These are phyloP conservation scores for Himalopsyche tibetana DNA, from an alignment of 2,888 invertebrate genomes.

Conservation along the genomic window DNA sequence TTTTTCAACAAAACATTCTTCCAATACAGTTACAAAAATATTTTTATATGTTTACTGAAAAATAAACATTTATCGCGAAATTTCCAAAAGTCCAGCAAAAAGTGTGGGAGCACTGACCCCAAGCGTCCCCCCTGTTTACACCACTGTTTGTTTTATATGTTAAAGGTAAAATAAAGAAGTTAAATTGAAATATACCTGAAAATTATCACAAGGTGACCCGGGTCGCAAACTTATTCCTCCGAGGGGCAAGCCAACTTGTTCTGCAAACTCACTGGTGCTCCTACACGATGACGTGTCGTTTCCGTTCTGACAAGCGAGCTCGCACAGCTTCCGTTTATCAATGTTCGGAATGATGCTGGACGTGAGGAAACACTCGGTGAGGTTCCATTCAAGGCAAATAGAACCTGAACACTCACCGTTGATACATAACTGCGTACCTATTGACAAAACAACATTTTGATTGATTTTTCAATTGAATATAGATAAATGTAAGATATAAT, in stretches of 20 bases:
- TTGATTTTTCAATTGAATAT: too few species aligned
- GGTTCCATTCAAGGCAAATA: conserved; percentile 95
- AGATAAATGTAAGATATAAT: too few species aligned
- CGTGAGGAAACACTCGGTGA: conserved; percentile 96
- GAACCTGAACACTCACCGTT: conserved; percentile 96
- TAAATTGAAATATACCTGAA: conserved; percentile 80
- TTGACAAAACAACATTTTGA: conserved; percentile 45
- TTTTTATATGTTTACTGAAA: too few species aligned
- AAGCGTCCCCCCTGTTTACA: too few species aligned
- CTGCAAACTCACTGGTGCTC: conserved; percentile 92
- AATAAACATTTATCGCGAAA: too few species aligned
- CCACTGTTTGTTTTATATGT: not conserved
- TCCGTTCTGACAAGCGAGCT: conserved; percentile 96
- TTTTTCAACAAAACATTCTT: too few species aligned
- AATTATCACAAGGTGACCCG: conserved; percentile 99
- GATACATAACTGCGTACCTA: conserved; percentile 87
- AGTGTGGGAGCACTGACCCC: too few species aligned
- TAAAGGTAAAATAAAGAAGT: not conserved
- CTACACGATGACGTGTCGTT: conserved; percentile 84
- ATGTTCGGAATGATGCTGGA: conserved; percentile 84
- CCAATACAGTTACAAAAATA: too few species aligned
- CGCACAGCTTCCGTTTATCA: conserved; percentile 92
- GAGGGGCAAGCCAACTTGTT: conserved; percentile 82
- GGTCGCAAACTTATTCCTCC: conserved; percentile 93
- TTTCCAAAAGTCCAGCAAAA: too few species aligned